phyloP scores from a whole-genome alignment of 2,888 invertebrate genomes.

The Zaprionus lineosus region DNA sequence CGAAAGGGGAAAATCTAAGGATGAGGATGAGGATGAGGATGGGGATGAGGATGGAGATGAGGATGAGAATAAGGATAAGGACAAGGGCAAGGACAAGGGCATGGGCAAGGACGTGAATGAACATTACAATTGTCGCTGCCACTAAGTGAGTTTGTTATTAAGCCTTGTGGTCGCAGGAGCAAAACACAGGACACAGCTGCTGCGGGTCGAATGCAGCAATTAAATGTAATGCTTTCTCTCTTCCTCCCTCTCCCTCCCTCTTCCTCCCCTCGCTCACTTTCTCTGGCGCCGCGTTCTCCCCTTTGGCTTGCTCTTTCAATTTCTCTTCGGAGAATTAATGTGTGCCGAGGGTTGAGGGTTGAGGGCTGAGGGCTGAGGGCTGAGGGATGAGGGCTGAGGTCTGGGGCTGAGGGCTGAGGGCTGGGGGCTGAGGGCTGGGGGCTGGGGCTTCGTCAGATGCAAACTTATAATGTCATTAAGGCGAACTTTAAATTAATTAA shows the following conservation, averaged over 20 bases:
- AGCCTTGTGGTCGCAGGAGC: constrained; percentile 29
- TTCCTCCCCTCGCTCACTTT: background rate
- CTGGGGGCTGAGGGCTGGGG: no score
- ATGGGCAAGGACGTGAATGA: background rate
- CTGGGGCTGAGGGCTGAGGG: no score
- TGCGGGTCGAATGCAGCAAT: constrained; percentile 60
- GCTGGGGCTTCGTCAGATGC: constrained; percentile 42
- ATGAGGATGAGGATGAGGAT: background rate
- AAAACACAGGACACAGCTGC: constrained; percentile 51
- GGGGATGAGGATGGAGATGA: background rate
- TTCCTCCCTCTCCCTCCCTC: background rate
- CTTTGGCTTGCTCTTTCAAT: background rate
- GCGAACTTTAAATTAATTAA: constrained; percentile 82
- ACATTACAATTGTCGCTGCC: constrained; percentile 49
- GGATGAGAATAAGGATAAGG: background rate
- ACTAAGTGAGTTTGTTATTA: constrained; percentile 40
- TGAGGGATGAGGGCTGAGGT: no score
- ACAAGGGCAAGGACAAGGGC: background rate
- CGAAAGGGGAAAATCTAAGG: no score
- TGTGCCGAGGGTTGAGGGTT: no score
- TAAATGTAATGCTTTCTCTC: constrained; percentile 47
- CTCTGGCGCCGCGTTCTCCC: no score
- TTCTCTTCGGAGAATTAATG: constrained; percentile 46
- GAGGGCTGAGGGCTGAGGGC: no score
- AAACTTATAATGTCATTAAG: constrained; percentile 79